Percentiles rank a stretch among this genome's conserved stretches.
Conservation (phyloP, 2,888 invertebrate species). For the Pollenia labialis region DNA sequence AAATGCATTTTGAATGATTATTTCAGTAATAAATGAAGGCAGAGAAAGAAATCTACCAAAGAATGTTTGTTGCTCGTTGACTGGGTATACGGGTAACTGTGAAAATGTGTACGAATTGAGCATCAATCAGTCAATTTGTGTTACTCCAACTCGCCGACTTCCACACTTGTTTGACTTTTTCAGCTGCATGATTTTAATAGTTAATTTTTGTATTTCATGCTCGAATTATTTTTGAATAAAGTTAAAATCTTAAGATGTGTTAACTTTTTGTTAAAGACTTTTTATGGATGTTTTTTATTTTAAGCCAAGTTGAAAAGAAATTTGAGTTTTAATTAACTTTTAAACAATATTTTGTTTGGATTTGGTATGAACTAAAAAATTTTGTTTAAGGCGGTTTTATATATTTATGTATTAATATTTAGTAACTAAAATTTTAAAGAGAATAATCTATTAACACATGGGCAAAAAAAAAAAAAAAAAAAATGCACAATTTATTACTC, state of each 20-base stretch:
- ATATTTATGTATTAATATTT: no score
- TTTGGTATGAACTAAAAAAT: not conserved
- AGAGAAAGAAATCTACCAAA: not conserved
- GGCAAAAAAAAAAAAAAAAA: no score
- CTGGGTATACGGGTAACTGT: not conserved
- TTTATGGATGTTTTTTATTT: not conserved
- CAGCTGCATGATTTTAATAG: constrained; percentile 39
- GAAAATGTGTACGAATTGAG: not conserved
- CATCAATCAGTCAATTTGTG: not conserved
- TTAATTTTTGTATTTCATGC: constrained; percentile 57
- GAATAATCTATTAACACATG: no score
- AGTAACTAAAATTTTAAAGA: no score
- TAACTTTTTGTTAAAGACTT: not conserved
- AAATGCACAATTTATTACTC: no score
- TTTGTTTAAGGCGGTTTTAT: no score
- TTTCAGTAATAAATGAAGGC: constrained; percentile 7
- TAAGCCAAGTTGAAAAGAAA: constrained; percentile 1
- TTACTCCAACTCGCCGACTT: not conserved
- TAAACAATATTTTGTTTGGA: not conserved
- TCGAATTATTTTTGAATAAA: constrained; percentile 55
- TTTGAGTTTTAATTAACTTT: not conserved
- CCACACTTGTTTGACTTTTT: not conserved
- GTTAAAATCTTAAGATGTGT: constrained; percentile 23
- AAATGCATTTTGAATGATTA: constrained; percentile 18
- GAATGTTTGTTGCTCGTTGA: not conserved